A percentile compares a stretch with the other conserved stretches of the same genome.
Evolutionary conservation across 2,113 vertebrate species (phyloP).

Genomic region (Rhodinocichla rosea): DNA sequence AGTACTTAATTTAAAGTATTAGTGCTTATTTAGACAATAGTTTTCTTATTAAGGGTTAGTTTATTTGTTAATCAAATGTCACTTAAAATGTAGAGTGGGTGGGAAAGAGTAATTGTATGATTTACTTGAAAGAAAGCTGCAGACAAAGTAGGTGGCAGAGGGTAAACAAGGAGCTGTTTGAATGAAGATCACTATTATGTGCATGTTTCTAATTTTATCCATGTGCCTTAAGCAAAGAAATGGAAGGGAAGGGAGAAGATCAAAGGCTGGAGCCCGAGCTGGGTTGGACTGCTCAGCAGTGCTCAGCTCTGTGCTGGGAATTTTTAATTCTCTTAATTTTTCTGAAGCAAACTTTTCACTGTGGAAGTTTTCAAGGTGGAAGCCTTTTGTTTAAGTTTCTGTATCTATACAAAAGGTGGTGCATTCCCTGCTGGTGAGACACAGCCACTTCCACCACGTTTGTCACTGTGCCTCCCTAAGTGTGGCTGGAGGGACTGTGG

Average conservation of each 20-base stretch:
- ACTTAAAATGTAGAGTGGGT: conserved; percentile 34
- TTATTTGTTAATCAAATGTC: conserved; percentile 53
- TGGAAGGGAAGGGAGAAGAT: background rate
- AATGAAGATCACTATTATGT: background rate
- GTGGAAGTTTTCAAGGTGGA: background rate
- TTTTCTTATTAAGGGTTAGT: conserved; percentile 51
- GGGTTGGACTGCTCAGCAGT: background rate
- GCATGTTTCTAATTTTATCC: conserved; percentile 5
- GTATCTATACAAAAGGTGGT: background rate
- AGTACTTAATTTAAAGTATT: conserved; percentile 49
- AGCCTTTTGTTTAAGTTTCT: background rate
- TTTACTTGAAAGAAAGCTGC: conserved; percentile 48
- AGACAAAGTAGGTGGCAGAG: conserved; percentile 33
- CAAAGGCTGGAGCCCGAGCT: background rate
- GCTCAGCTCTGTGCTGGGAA: rapidly evolving
- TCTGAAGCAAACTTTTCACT: background rate
- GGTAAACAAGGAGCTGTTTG: conserved; percentile 21
- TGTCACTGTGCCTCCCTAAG: background rate
- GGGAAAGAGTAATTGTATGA: conserved; percentile 34
- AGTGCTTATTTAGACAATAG: conserved; percentile 57
- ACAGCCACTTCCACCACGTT: rapidly evolving
- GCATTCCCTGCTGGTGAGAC: background rate
- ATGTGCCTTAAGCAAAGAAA: background rate
- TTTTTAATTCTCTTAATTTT: background rate
- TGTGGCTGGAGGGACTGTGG: rapidly evolving